Evolutionary conservation across 2,888 invertebrate genomes (phyloP).

Genomic region (Rhodophaea formosa): DNA sequence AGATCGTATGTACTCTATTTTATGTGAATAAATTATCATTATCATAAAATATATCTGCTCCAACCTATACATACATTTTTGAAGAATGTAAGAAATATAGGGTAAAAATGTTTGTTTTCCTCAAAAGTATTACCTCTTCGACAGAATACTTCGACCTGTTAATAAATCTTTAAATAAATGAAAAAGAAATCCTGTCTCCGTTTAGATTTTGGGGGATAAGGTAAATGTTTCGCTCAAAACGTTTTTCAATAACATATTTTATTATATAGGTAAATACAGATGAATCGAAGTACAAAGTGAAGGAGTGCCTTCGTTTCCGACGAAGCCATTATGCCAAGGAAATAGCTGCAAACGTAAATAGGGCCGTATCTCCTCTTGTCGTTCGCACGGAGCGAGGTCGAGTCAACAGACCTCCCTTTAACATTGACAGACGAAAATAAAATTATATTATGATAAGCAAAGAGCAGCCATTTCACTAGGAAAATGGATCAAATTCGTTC

Average conservation of each 20-base stretch:
- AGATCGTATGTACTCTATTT: too few relatives aligned
- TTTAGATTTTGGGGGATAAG: not conserved
- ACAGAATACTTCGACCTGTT: too few relatives aligned
- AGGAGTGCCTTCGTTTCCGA: slow-evolving; percentile 32
- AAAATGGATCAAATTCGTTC: not conserved
- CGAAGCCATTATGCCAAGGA: slow-evolving; percentile 31
- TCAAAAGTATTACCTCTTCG: too few relatives aligned
- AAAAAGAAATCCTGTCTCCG: too few relatives aligned
- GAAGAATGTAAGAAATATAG: too few relatives aligned
- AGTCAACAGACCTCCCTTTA: slow-evolving; percentile 23
- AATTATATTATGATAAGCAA: not conserved
- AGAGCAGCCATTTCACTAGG: not conserved
- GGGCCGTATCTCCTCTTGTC: slow-evolving; percentile 28
- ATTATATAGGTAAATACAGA: slow-evolving; percentile 32
- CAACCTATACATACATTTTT: too few relatives aligned
- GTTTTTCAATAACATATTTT: slow-evolving; percentile 18
- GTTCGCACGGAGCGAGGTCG: slow-evolving; percentile 31
- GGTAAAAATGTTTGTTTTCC: too few relatives aligned
- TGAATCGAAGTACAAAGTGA: slow-evolving; percentile 33
- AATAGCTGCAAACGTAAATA: slow-evolving; percentile 37
- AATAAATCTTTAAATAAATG: too few relatives aligned
- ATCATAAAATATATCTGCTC: too few relatives aligned
- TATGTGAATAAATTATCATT: too few relatives aligned
- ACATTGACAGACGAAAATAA: slow-evolving; percentile 1
- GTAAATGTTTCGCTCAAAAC: slow-evolving; percentile 13